Base-by-base conservation (phyloP, 1,140 invertebrate species). In the Dendroctonus valens region DNA sequence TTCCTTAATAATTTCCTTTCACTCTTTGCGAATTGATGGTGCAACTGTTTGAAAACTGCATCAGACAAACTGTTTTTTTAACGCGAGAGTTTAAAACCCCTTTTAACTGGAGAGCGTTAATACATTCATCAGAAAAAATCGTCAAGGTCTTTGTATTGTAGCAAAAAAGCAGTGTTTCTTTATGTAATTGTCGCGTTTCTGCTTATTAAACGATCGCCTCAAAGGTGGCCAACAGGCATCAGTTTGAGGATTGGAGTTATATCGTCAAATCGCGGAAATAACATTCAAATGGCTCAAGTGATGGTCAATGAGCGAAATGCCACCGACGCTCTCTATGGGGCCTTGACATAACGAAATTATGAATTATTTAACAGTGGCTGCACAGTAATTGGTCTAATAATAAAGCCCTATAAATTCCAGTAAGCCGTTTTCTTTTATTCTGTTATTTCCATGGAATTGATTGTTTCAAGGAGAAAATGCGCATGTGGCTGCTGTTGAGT, bases 341-440 rank as follows among this genome's bases (percentile, higher is more conserved):
- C 55, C 55, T 58, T 58, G 55, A 58, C 55, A 58, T 58, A 58
- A 42, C 55, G 55, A 58, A 58, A 58, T 44, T 58, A 58, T 58
- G 55, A 58, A 58, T 58, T 58, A 58, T 58, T 58, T 58, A 58
- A 58, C 41, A 58, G 40, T 11, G 8, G 42, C 41, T 42, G 7
- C 12, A n/a, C 37, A 46, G 55, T 58, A 58, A 58, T 58, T 58
- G 55, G 11, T 46, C 26, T 46, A 58, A 58, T 58, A 58, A 58
- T 58, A 58, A 58, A 58, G 46, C 46, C 55, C 41, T 37, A 58
- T 58, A 58, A 58, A 58, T 58, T 58, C 55, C 55, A 2, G 41
- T 46, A 58, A 58, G 46, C 8, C 14, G 41, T 26, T 46, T 58
- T 46, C 9, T 55, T 55, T 55, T 9, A 55, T 39, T 55, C 38